These are phyloP conservation scores for Delichon dasypus DNA, from an alignment of 2,797 vertebrate genomes.

Conservation along the genomic window DNA sequence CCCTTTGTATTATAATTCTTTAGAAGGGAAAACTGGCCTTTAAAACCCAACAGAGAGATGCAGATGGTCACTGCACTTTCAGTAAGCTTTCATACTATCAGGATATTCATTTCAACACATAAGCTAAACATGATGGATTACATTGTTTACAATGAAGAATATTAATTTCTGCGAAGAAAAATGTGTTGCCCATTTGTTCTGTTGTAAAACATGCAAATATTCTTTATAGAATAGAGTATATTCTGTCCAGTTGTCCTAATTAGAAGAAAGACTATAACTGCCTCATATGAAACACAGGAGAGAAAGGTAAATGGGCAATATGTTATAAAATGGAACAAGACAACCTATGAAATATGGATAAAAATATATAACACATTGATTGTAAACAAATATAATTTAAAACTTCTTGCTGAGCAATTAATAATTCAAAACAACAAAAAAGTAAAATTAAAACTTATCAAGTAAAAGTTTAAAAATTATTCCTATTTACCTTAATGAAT, in stretches of 20 bases:
- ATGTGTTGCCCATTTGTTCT: constrained; percentile 53
- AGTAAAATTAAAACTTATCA: neutral
- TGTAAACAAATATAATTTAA: neutral
- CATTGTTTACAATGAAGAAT: constrained; percentile 64
- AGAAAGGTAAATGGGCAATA: constrained; percentile 43
- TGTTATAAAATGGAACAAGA: constrained; percentile 50
- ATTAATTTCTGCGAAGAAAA: constrained; percentile 66
- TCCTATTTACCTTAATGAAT: neutral
- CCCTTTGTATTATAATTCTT: constrained; percentile 71
- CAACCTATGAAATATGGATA: constrained; percentile 3
- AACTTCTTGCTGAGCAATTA: neutral
- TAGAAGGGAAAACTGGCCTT: constrained; percentile 62
- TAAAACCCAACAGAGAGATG: constrained; percentile 62
- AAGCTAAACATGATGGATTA: constrained; percentile 47
- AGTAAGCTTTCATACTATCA: neutral
- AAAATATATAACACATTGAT: constrained; percentile 11
- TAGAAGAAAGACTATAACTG: constrained; percentile 54
- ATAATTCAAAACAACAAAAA: neutral
- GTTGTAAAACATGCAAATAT: constrained; percentile 68
- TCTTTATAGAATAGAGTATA: constrained; percentile 53
- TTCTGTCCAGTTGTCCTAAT: constrained; percentile 49
- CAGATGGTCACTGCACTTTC: constrained; percentile 46
- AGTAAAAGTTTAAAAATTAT: neutral
- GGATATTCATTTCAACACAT: constrained; percentile 50
- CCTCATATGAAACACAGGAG: constrained; percentile 28